Evolutionary conservation across 1,140 invertebrate genomes (phyloP), one percentile per base, ranked within the genome.

Genomic region (Apis laboriosa): DNA sequence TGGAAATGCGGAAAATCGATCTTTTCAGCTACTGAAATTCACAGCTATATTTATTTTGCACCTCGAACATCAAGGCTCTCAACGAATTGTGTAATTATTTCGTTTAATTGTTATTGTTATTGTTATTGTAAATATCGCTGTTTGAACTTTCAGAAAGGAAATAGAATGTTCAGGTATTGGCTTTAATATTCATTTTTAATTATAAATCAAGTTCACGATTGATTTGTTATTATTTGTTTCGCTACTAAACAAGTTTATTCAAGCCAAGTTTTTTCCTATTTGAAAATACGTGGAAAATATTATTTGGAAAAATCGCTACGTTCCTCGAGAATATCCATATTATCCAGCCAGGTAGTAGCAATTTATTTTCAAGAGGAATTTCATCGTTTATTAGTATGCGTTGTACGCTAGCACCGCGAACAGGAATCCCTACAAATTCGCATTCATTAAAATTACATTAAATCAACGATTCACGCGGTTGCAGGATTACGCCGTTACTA

Each of bases 391-490:
- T 58, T 61, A 28, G 9, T 34, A 68, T 49, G 56, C 56, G 64
- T 56, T 61, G 28, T n/a, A 17, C 21, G 71, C 12, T 12, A 43
- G 9, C 34, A 43, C 7, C n/a, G 55, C 28, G 67, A 70, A 61
- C 74, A 77, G 56, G 56, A 58, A 77, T 77, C 64, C 56, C 24
- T 34, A 60, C 55, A 77, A 82, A 82, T 82, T 82, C 64, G 43
- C 64, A 53, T 82, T 82, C 80, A 77, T 82, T 82, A 82, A 82
- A 77, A 82, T 82, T 82, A 63, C 73, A 82, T 82, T 77, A 67
- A 77, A 77, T 80, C 74, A 68, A 77, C 72, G 80, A 76, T 76
- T 68, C 63, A 12, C 43, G 73, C 55, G 63, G 64, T 24, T 43
- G 43, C 9, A 53, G 74, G 64, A 82, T 77, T 77, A 80, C 74